Evolutionary conservation across 2,797 vertebrate genomes (phyloP).

Genomic region (Potorous gilbertii): DNA sequence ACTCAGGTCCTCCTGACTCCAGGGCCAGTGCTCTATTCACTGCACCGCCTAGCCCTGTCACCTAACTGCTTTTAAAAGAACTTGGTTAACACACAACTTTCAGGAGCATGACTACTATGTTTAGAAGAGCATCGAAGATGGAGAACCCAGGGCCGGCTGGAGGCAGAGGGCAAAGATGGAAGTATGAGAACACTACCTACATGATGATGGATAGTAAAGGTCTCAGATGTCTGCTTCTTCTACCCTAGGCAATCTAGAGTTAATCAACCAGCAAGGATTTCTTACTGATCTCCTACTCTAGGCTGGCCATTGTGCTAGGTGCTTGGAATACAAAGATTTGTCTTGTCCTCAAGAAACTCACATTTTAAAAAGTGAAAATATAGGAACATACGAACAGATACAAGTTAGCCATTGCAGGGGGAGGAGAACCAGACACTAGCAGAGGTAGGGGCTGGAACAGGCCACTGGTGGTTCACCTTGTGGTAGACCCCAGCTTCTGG

Average conservation of each 20-base stretch:
- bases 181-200: neutral
- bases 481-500: neutral
- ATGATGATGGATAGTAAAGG: neutral
- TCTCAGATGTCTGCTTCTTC: neutral
- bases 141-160: neutral
- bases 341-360: neutral
- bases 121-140: neutral
- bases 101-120: neutral
- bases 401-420: neutral
- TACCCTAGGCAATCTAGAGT: neutral
- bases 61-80: neutral
- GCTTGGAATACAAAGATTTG: neutral
- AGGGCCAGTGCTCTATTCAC: no score
- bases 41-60: neutral
- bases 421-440: neutral
- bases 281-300: neutral
- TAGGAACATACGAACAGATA: neutral
- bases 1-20: no score
- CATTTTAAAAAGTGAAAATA: neutral
- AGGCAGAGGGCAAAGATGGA: neutral
- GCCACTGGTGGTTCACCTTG: neutral
- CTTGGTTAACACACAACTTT: neutral
- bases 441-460: neutral
- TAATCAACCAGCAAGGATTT: neutral
- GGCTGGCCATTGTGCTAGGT: neutral